Percentiles rank a stretch among this genome's conserved stretches.
Conservation (phyloP, 2,797 vertebrate species). For the Phaenicophaeus curvirostris region DNA sequence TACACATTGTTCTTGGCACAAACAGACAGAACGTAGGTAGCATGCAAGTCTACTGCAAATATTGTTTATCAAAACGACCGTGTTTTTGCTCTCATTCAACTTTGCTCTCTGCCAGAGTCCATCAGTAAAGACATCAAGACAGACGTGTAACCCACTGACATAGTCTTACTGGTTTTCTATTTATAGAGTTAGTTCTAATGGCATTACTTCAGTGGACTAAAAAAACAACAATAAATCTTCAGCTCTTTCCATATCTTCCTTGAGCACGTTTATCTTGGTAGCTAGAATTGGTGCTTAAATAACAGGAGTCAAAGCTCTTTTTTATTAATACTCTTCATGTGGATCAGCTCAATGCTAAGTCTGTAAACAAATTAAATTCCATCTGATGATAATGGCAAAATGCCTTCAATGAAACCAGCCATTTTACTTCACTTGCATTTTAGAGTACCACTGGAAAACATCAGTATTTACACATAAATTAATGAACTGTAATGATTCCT, state of each 20-base stretch:
- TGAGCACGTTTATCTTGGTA: neutral
- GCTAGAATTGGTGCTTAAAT: neutral
- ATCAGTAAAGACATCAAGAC: neutral
- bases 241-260: neutral
- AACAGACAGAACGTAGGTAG: neutral
- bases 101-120: neutral
- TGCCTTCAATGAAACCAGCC: slow-evolving; percentile 32
- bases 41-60: neutral
- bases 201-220: neutral
- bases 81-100: neutral
- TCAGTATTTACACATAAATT: slow-evolving; percentile 58
- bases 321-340: neutral
- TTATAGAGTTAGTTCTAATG: neutral
- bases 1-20: neutral
- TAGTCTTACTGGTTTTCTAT: neutral
- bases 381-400: slow-evolving; percentile 44
- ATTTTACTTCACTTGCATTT: slow-evolving; percentile 35
- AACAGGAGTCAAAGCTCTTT: neutral
- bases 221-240: neutral
- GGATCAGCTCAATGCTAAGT: neutral
- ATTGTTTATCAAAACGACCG: neutral
- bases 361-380: slow-evolving; percentile 49
- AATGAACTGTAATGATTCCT: slow-evolving; percentile 56
- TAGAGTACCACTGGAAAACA: slow-evolving; percentile 55
- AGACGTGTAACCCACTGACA: neutral